Evolutionary conservation across 2,888 invertebrate species (phyloP), one percentile per base, ranked within the genome.

Genomic region (Rhorus exstirpatorius): DNA sequence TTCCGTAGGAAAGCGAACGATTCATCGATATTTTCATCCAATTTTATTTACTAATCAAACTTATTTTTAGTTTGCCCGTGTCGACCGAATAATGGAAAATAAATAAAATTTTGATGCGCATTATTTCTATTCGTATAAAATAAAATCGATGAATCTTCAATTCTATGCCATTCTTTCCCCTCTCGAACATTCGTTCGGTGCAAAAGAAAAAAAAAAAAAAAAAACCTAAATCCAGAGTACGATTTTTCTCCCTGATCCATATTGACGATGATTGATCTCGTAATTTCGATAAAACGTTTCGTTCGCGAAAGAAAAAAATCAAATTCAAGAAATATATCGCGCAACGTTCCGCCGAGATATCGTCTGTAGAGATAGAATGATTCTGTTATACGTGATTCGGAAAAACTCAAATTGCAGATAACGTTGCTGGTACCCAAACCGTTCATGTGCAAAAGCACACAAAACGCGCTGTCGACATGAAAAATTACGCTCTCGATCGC

Each of bases 401-500:
- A 38, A 8, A 46, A 46, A n/a, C 51, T n/a, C 35, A 53, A 63
- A 61, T 60, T 35, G 58, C 31, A 46, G 49, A n/a, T n/a, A n/a
- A 58, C 53, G 19, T 46, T 46, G 35, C 2, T n/a, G 19, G 63
- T 63, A 65, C 61, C 24, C 14, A 35, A 2, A 24, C 14, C 12
- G n/a, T 21, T 55, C 10, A 35, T 19, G 21, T 12, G 21, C 35
- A 31, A 31, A 31, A 2, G 31, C 31, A 31, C 31, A 26, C 58
- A 49, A 21, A 72, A 72, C 44, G 75, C 74, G 61, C 61, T 71
- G 79, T 65, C 79, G 82, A 82, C 75, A 79, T 82, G 82, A 82
- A 79, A 82, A 82, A 82, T 82, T 76, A 71, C 79, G 71, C 35
- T 71, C 65, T 71, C 79, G 82, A 76, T 79, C 75, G 77, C 61